These are phyloP conservation scores for Melipona bicolor DNA, from an alignment of 2,888 invertebrate species.

Conservation along the genomic window DNA sequence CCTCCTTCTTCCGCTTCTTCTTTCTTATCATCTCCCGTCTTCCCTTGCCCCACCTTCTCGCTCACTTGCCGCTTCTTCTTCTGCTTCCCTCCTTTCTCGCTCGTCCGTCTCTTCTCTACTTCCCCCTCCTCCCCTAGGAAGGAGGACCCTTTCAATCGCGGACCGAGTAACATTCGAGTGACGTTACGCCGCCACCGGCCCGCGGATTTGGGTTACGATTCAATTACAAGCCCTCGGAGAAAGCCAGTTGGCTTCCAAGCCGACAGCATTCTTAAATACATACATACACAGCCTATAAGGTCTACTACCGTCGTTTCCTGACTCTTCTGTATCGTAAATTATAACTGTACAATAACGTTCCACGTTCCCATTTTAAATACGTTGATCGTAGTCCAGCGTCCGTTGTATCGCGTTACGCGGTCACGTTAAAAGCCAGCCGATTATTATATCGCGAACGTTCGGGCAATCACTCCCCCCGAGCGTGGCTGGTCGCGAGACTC, in stretches of 20 bases:
- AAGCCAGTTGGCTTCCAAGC: conserved; percentile 18
- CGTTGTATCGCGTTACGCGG: neutral
- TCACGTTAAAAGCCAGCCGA: conserved; percentile 34
- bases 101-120: neutral
- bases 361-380: too few species aligned
- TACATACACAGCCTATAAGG: neutral
- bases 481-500: conserved; percentile 57
- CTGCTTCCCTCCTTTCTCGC: neutral
- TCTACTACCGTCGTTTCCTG: neutral
- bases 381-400: neutral
- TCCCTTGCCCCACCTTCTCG: conserved; percentile 1
- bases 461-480: conserved; percentile 49
- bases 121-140: neutral
- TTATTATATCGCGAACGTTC: conserved; percentile 59
- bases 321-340: neutral
- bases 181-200: conserved; percentile 6
- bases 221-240: conserved; percentile 48
- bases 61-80: neutral
- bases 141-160: neutral
- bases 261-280: conserved; percentile 49
- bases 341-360: too few species aligned
- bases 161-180: conserved; percentile 17
- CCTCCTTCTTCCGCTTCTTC: conserved; percentile 1
- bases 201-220: conserved; percentile 63
- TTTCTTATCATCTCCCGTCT: conserved; percentile 6